phyloP scores from a whole-genome alignment of 1,140 invertebrate species.

The Drosophila lacertosa region DNA sequence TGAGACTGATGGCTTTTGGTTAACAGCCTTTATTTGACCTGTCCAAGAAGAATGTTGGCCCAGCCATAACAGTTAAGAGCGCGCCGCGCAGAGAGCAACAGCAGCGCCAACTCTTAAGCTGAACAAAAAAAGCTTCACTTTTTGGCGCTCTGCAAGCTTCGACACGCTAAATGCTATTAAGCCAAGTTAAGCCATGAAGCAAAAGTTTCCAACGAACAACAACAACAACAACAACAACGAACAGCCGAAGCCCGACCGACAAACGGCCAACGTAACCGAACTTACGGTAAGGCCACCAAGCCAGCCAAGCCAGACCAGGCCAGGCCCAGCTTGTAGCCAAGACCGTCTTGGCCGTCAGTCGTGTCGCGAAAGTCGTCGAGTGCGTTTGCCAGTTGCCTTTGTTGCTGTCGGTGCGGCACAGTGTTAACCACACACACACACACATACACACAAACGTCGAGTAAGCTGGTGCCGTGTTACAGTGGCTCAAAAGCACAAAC shows the following conservation, averaged over 20 bases:
- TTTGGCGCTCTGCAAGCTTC: slow-evolving; percentile 60
- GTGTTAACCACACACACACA: slow-evolving; percentile 23
- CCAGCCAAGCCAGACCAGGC: slow-evolving; percentile 41
- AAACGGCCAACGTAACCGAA: slow-evolving; percentile 72
- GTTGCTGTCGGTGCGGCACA: slow-evolving; percentile 57
- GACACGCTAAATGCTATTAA: slow-evolving; percentile 72
- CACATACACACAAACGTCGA: slow-evolving; percentile 14
- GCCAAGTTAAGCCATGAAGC: slow-evolving; percentile 72
- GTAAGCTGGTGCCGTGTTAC: slow-evolving; percentile 48
- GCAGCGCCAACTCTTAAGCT: slow-evolving; percentile 15
- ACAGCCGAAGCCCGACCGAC: slow-evolving; percentile 43
- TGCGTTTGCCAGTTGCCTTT: slow-evolving; percentile 70
- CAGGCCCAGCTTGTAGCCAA: slow-evolving; percentile 29
- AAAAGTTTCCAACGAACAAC: slow-evolving; percentile 27
- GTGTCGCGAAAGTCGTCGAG: slow-evolving; percentile 83
- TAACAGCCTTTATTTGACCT: slow-evolving; percentile 41
- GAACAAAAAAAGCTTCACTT: slow-evolving; percentile 26
- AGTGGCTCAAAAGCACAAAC: slow-evolving; percentile 49
- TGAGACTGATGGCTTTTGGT: slow-evolving; percentile 41
- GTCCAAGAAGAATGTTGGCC: slow-evolving; percentile 17
- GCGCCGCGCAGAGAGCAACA: slow-evolving; percentile 9
- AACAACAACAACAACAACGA: slow-evolving; percentile 34
- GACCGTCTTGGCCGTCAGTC: slow-evolving; percentile 69
- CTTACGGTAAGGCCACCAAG: slow-evolving; percentile 66
- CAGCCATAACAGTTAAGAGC: slow-evolving; percentile 36